A percentile compares a stretch with the other conserved stretches of the same genome.
Evolutionary conservation across 2,888 invertebrate species (phyloP).

Genomic region (Drosophila prostipennis): DNA sequence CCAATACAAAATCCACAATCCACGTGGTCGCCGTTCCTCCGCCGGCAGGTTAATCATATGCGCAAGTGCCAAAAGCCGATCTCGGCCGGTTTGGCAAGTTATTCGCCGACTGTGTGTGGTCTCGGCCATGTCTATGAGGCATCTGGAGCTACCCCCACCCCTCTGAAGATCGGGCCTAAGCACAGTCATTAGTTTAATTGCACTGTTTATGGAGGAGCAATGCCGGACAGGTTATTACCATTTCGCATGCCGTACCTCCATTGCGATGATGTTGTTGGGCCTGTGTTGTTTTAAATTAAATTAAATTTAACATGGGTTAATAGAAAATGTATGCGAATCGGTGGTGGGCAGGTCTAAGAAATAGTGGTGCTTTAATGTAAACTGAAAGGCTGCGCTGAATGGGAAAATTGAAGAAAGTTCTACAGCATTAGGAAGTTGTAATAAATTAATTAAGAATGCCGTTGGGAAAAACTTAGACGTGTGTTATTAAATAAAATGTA

Average conservation of each 20-base stretch:
- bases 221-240: conserved; percentile 54
- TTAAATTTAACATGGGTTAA: conserved; percentile 73
- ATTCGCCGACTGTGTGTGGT: conserved; percentile 63
- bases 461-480: neutral
- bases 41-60: conserved; percentile 65
- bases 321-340: conserved; percentile 59
- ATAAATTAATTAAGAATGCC: neutral
- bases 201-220: conserved; percentile 71
- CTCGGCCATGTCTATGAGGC: conserved; percentile 47
- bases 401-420: conserved; percentile 8
- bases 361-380: conserved; percentile 4
- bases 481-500: neutral
- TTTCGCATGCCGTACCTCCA: conserved; percentile 62
- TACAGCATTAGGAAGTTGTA: neutral
- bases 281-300: conserved; percentile 72
- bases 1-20: conserved; percentile 36
- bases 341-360: neutral
- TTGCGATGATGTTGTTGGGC: conserved; percentile 50
- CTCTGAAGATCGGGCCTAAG: conserved; percentile 41
- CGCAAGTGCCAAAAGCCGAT: conserved; percentile 65
- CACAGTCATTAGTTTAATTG: conserved; percentile 78
- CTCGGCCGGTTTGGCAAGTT: conserved; percentile 55
- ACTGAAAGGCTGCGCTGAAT: neutral
- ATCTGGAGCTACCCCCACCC: neutral
- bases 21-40: conserved; percentile 46